Conservation (phyloP, 53 echinoderm and acorn worm genomes). For the Patiria pectinifera region DNA sequence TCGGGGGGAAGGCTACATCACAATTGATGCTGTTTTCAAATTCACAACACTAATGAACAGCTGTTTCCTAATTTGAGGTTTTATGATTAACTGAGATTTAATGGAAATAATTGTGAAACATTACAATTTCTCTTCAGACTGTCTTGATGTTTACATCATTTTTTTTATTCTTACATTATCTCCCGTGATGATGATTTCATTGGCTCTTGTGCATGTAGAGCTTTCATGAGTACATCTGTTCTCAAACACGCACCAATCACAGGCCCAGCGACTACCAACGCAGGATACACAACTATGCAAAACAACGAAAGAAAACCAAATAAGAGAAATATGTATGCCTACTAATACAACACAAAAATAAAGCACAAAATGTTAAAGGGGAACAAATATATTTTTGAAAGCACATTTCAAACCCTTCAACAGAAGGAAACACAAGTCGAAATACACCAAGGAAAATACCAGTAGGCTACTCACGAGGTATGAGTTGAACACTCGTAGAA, state of each 20-base stretch:
- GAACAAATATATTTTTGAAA: background rate
- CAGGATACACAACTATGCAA: constrained; percentile 73
- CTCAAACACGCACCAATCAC: constrained; percentile 87
- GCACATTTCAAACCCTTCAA: background rate
- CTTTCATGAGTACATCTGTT: constrained; percentile 77
- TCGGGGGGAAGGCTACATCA: too few species aligned
- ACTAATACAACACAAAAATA: background rate
- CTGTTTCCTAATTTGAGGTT: too few species aligned
- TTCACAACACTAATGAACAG: too few species aligned
- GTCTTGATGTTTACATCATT: background rate
- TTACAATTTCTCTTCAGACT: too few species aligned
- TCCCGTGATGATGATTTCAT: constrained; percentile 56
- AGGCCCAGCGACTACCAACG: constrained; percentile 72
- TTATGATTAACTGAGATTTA: too few species aligned
- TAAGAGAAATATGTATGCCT: background rate
- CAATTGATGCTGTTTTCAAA: too few species aligned
- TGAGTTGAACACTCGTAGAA: constrained; percentile 79
- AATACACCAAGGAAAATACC: background rate
- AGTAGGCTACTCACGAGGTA: constrained; percentile 44
- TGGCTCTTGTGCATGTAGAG: constrained; percentile 24
- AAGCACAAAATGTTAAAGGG: background rate
- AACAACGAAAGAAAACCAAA: constrained; percentile 7
- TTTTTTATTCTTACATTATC: constrained; percentile 47
- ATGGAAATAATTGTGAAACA: too few species aligned
- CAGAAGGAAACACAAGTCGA: background rate